Evolutionary conservation across 1,140 invertebrate species (phyloP), one percentile per base, ranked within the genome.

Genomic region (Hermetia illucens): DNA sequence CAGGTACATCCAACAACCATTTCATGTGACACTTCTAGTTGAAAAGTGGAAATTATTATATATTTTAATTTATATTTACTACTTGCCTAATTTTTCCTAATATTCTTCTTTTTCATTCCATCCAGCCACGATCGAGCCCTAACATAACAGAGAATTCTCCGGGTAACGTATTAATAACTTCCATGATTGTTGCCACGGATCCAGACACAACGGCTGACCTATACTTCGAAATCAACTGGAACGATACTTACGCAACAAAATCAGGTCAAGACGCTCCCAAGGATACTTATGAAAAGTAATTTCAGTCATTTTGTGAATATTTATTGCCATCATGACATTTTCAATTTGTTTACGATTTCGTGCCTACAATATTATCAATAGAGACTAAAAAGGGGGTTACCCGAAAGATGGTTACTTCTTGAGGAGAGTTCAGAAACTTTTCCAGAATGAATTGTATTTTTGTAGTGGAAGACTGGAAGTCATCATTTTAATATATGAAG

Each of bases 201-300:
- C 60, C 62, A 0, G 72, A 74, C 47, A 67, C 64, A 3, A 64
- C 61, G 1, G 68, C 69, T 0, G 45, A 64, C 10, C 47, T 74
- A 16, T 36, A 38, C 6, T 71, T 71, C 44, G 53, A 59, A 24
- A 72, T 73, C 21, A 50, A 71, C 43, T 74, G 72, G 72, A 43
- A 62, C 3, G 48, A 52, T 3, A 64, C 65, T 2, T 66, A 63
- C 40, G 70, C 69, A 10, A 66, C 57, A 15, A 72, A 72, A 50
- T 63, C 66, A 43, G 68, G 67, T 1, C 44, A 56, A 20, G 41
- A 50, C 2, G 51, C 58, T 3, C 31, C 52, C 6, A 9, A 44
- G 9, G 33, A 24, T 1, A 49, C 62, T 39, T 64, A 51, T 36
- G 41, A 49, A 30, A 41, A 48, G 62, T 64, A 55, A 44, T 39